These are phyloP conservation scores for Galerucella pusilla DNA, from an alignment of 2,888 invertebrate genomes.

Conservation along the genomic window DNA sequence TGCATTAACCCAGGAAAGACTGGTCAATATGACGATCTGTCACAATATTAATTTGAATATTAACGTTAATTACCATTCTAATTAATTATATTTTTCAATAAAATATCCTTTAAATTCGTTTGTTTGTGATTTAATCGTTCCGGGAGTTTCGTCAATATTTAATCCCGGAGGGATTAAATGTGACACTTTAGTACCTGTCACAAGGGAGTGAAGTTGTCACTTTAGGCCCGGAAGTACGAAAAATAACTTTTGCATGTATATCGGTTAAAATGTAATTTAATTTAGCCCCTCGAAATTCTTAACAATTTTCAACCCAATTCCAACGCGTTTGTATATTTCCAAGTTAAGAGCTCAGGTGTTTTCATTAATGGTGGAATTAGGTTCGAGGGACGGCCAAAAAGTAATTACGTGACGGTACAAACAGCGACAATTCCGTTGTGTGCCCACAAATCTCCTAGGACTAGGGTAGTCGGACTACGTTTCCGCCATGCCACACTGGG, in stretches of 20 bases:
- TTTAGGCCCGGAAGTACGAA: no score
- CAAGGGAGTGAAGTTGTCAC: no score
- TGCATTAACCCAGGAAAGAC: no score
- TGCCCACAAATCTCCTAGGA: constrained; percentile 24
- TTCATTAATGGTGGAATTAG: constrained; percentile 30
- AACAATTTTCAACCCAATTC: neutral
- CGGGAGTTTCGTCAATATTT: no score
- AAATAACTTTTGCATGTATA: neutral
- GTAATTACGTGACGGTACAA: constrained; percentile 30
- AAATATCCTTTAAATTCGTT: no score
- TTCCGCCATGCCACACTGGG: neutral
- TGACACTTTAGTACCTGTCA: no score
- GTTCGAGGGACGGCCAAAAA: constrained; percentile 21
- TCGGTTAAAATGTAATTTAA: neutral
- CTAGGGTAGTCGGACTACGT: constrained; percentile 11
- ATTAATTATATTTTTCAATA: no score
- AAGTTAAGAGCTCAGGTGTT: constrained; percentile 29
- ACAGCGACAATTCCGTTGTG: constrained; percentile 23
- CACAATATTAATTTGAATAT: no score
- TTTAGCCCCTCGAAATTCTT: neutral
- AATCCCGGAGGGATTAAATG: no score
- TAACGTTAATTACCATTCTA: no score
- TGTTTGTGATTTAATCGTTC: no score
- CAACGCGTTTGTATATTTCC: neutral
- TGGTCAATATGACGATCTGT: no score